phyloP scores from a whole-genome alignment of 2,888 invertebrate species.

The Hirtodrosophila confusa region DNA sequence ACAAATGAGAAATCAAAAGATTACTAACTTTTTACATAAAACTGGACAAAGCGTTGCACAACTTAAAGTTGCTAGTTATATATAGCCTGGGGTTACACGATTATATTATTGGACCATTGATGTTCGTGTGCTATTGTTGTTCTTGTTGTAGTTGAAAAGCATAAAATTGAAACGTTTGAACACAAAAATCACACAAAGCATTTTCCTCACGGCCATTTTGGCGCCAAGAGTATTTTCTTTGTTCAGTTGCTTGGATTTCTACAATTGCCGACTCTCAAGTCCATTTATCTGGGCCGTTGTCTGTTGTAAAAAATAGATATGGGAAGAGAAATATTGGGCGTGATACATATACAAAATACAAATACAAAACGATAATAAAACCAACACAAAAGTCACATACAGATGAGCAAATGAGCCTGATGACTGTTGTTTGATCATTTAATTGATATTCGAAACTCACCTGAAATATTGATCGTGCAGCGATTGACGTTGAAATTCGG shows the following conservation, averaged over 20 bases:
- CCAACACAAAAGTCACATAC: slow-evolving; percentile 56
- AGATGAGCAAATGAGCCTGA: slow-evolving; percentile 51
- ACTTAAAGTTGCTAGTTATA: slow-evolving; percentile 67
- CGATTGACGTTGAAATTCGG: slow-evolving; percentile 84
- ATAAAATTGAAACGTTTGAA: slow-evolving; percentile 72
- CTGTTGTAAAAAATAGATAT: slow-evolving; percentile 64
- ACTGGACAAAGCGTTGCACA: slow-evolving; percentile 74
- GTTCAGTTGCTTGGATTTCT: slow-evolving; percentile 77
- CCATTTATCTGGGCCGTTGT: slow-evolving; percentile 84
- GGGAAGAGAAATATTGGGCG: slow-evolving; percentile 41
- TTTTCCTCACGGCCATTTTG: slow-evolving; percentile 60
- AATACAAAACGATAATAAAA: slow-evolving; percentile 43
- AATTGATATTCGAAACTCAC: slow-evolving; percentile 68
- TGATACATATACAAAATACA: slow-evolving; percentile 64
- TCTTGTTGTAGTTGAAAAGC: slow-evolving; percentile 52
- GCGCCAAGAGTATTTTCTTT: slow-evolving; percentile 64
- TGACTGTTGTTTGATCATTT: slow-evolving; percentile 41
- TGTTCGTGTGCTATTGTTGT: slow-evolving; percentile 43
- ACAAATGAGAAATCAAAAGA: slow-evolving; percentile 18
- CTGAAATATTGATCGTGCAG: slow-evolving; percentile 85
- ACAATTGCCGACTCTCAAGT: slow-evolving; percentile 64
- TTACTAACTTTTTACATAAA: slow-evolving; percentile 79
- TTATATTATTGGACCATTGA: slow-evolving; percentile 36
- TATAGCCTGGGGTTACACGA: slow-evolving; percentile 27
- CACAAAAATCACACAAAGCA: slow-evolving; percentile 80